Conservation (phyloP, 2,797 vertebrate species). For the Pterois miles region DNA sequence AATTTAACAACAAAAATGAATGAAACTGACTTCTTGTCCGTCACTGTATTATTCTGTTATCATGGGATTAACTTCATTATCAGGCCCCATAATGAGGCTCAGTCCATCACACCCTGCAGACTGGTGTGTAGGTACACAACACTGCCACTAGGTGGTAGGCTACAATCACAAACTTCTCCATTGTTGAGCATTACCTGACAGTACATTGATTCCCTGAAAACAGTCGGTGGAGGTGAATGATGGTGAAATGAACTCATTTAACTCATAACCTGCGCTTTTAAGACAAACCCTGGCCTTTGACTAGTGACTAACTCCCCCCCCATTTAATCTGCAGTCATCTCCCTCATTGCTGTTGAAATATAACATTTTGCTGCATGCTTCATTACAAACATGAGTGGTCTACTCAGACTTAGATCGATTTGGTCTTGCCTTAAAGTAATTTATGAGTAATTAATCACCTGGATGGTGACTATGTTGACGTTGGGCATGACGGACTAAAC, state of each 20-base stretch:
- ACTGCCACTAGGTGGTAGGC: conserved; percentile 68
- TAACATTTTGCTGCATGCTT: neutral
- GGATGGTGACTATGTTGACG: neutral
- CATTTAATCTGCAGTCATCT: neutral
- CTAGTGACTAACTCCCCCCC: rapidly evolving
- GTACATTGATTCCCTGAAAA: neutral
- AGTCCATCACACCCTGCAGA: neutral
- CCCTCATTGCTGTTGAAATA: neutral
- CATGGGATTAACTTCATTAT: neutral
- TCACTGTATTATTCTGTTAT: neutral
- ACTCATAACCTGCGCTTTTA: neutral
- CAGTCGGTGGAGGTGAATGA: neutral
- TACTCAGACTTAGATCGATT: neutral
- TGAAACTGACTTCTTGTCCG: neutral
- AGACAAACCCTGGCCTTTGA: neutral
- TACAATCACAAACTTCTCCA: conserved; percentile 36
- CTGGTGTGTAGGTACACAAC: neutral
- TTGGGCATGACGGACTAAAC: neutral
- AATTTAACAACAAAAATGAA: neutral
- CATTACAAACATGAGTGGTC: neutral
- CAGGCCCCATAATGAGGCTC: neutral
- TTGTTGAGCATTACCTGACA: neutral
- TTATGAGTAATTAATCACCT: conserved; percentile 6
- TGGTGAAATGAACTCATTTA: neutral
- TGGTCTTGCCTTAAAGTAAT: neutral